Base-by-base conservation (phyloP, 2,797 vertebrate genomes). In the Scomberomorus guttatus region DNA sequence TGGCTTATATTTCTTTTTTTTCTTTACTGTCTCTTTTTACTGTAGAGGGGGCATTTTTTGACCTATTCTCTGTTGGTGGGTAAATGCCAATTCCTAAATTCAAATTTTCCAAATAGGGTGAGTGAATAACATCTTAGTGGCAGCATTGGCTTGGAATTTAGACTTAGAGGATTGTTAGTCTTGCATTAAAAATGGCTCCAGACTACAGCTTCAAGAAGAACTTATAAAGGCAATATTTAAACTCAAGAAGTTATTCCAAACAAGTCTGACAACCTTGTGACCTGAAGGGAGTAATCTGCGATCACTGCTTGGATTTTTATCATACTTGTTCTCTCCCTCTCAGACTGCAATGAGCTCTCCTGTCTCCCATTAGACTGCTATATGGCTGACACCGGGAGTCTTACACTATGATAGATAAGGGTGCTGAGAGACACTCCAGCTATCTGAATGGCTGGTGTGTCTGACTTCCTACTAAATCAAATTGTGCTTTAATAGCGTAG, bases 401-500 rank as follows among this genome's bases (percentile, higher is more conserved):
- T 75, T 20, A 6, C 2, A 4, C 15, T 9, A 3, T 44, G 46
- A 57, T 50, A 48, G 69, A 78, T 70, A 24, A 70, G 22, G 13
- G 37, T 44, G 61, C 44, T 44, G 24, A 42, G 50, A 77, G 57
- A 67, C 56, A 2, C 34, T 48, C 55, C 58, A 46, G 60, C 44
- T 18, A 25, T 34, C n/a, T 29, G 29, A 69, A 60, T 29, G 37
- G 42, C 48, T 59, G 12, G 22, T 12, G 22, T 20, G 48, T 29
- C 50, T 48, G 48, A 20, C 34, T 54, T 42, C 17, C 29, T 62
- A 29, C 69, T 59, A 29, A 57, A 66, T 24, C 20, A 48, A 75
- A 70, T 6, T n/a, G 17, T 63, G 44, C 50, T 81, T 63, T 81
- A 55, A 80, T 73, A 68, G 65, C 60, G 61, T 62, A 56, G 18